phyloP scores from a whole-genome alignment of 2,888 invertebrate species.

The Drosophila incognita region DNA sequence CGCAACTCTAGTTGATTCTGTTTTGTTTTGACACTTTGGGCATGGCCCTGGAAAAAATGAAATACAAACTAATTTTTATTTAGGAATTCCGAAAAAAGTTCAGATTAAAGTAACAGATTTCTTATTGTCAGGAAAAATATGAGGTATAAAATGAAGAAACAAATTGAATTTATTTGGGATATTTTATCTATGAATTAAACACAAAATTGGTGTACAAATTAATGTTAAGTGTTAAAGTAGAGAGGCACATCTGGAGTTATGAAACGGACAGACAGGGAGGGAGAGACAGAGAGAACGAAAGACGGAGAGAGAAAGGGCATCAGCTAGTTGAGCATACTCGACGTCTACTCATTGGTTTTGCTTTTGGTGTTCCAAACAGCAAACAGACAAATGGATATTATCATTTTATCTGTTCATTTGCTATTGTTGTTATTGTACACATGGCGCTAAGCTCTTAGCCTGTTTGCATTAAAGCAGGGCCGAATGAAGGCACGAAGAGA shows the following conservation, averaged over 20 bases:
- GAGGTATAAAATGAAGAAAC: neutral
- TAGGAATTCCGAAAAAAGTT: neutral
- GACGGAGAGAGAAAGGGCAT: neutral
- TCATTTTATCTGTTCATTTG: slow-evolving; percentile 72
- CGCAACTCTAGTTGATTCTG: neutral
- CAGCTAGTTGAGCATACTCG: neutral
- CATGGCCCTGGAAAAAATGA: neutral
- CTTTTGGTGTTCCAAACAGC: slow-evolving; percentile 37
- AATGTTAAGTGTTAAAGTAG: neutral
- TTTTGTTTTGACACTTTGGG: neutral
- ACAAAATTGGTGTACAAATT: neutral
- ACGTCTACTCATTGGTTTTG: slow-evolving; percentile 6
- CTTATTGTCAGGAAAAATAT: neutral
- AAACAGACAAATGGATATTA: slow-evolving; percentile 78
- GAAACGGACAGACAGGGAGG: neutral
- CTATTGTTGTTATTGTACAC: slow-evolving; percentile 56
- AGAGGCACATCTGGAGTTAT: neutral
- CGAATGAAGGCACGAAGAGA: neutral
- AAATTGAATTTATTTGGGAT: neutral
- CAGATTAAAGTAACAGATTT: neutral
- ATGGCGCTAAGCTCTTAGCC: slow-evolving; percentile 69
- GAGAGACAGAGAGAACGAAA: neutral
- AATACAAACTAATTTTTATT: neutral
- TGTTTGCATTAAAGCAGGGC: slow-evolving; percentile 53
- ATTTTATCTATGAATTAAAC: neutral